Conservation (phyloP, 2,888 invertebrate genomes). For the Drosophila suboccidentalis region DNA sequence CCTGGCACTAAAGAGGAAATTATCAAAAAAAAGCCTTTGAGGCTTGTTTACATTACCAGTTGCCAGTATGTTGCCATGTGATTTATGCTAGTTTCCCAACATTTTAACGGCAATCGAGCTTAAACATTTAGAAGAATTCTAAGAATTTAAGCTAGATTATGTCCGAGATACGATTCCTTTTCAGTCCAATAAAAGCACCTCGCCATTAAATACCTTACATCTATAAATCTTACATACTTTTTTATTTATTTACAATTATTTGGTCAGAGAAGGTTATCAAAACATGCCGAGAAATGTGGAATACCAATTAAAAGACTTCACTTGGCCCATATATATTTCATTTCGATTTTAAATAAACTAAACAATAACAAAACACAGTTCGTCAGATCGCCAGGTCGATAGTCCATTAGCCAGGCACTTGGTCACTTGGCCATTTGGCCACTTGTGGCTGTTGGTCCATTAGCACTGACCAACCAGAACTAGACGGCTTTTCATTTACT, state of each 20-base stretch:
- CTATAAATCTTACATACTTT: background rate
- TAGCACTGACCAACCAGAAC: constrained; percentile 39
- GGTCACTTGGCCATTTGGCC: constrained; percentile 16
- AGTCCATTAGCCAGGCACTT: constrained; percentile 2
- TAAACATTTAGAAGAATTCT: background rate
- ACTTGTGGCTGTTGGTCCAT: constrained; percentile 61
- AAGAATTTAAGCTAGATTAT: background rate
- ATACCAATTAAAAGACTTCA: constrained; percentile 7
- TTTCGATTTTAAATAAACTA: constrained; percentile 27
- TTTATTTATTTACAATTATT: constrained; percentile 1
- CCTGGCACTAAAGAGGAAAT: constrained; percentile 7
- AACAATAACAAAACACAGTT: constrained; percentile 13
- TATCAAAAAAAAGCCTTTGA: background rate
- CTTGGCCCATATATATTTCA: constrained; percentile 34
- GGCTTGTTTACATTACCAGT: constrained; percentile 1
- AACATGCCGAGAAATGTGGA: background rate
- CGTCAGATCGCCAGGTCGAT: background rate
- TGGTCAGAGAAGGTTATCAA: background rate
- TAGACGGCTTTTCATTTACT: constrained; percentile 47
- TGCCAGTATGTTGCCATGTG: background rate
- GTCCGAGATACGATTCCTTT: too few species aligned
- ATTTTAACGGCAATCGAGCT: constrained; percentile 1
- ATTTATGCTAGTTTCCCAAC: constrained; percentile 7
- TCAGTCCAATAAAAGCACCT: too few species aligned
- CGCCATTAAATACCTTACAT: too few species aligned